Base-by-base conservation (phyloP, 2,888 invertebrate genomes). In the Rhingia campestris region DNA sequence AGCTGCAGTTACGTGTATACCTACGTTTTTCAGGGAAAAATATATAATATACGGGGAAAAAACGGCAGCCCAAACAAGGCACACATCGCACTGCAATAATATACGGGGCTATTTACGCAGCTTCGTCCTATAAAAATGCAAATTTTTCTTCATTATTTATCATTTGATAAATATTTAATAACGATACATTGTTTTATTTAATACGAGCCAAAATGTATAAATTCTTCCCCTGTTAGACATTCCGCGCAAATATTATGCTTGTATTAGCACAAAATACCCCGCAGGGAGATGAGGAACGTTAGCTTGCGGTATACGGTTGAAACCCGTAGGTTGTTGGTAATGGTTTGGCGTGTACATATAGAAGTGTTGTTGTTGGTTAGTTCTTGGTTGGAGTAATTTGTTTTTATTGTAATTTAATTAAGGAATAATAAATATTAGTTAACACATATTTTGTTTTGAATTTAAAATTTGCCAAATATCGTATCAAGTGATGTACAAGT, bases 91-190 rank as follows among this genome's bases (percentile, higher is more conserved):
- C 30, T 22, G 22, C 22, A 22, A 67, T 72, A 67, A 73, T 61
- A 63, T 70, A 61, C 66, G 76, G 47, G 22, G 33, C 37, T 41
- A 76, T 59, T 64, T 63, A 64, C 43, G 56, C 72, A 79, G 79
- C 49, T 33, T 56, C 61, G 74, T 45, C 74, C 79, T 84, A 79
- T 84, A 84, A 84, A 84, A 84, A 84, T 84, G 82, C 74, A 79
- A 84, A 84, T 84, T 82, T 82, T 64, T 74, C 45, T 47, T 51
- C 73, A 84, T 84, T 73, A 84, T 74, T 79, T 84, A 73, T 74
- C 79, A 84, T 84, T 84, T 84, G 73, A 84, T 84, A 84, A 74
- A 84, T 84, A 84, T 84, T 79, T 84, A 79, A 84, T 84, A 74
- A 79, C 73, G 63, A 73, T 79, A 84, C 79, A 79, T 84, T 84